These are phyloP conservation scores for Monoplex corrugatus DNA, from an alignment of 2,888 invertebrate genomes.

Conservation along the genomic window DNA sequence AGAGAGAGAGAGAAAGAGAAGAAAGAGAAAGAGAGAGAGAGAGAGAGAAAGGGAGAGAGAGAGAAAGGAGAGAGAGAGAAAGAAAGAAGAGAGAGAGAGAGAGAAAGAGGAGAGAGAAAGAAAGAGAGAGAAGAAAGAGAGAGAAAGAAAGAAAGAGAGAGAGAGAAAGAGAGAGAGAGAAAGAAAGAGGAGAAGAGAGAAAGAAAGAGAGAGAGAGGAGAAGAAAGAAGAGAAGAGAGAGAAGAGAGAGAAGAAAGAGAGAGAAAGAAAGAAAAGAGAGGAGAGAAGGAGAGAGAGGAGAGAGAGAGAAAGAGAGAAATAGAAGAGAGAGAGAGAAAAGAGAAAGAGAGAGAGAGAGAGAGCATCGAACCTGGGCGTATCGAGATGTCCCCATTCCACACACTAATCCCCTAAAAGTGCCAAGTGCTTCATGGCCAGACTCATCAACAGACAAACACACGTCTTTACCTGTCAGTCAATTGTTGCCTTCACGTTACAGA, in stretches of 20 bases:
- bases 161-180: conserved; percentile 5
- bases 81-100: background rate
- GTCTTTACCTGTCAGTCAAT: no score
- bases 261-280: background rate
- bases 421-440: background rate
- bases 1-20: background rate
- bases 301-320: background rate
- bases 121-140: background rate
- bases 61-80: background rate
- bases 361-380: background rate
- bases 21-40: background rate
- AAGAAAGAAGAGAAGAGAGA: background rate
- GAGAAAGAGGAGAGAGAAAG: background rate
- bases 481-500: no score
- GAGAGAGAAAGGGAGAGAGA: background rate
- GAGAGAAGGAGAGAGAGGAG: background rate
- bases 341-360: background rate
- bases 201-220: background rate
- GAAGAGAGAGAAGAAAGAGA: background rate
- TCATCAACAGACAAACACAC: background rate
- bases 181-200: background rate
- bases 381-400: no score
- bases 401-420: no score
- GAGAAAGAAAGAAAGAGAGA: background rate
- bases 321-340: background rate